phyloP scores from a whole-genome alignment of 2,113 vertebrate genomes.

The Terrapene triunguis region DNA sequence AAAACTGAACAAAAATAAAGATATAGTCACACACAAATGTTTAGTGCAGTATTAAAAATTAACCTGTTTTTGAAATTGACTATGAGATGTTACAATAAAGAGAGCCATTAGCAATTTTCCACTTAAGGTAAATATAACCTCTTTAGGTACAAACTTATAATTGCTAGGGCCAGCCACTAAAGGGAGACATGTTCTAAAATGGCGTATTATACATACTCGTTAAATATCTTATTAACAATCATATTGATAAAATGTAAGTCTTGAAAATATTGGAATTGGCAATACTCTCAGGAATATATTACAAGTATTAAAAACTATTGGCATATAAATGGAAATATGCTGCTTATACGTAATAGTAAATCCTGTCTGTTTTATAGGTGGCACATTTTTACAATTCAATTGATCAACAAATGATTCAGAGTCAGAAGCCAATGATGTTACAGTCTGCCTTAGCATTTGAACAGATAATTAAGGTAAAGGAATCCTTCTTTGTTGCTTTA shows the following conservation, averaged over 20 bases:
- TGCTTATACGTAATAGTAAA: background rate
- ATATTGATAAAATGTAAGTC: background rate
- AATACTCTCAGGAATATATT: background rate
- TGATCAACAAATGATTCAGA: conserved; percentile 98
- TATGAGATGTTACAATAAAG: background rate
- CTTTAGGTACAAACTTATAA: background rate
- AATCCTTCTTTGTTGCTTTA: background rate
- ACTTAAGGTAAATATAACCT: background rate
- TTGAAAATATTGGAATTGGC: background rate
- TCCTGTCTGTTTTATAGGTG: conserved; percentile 83
- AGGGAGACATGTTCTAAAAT: background rate
- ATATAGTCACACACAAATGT: background rate
- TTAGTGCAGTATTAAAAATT: background rate
- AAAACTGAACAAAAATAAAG: conserved; percentile 5
- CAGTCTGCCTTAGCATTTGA: conserved; percentile 95
- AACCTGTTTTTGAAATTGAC: background rate
- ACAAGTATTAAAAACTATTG: background rate
- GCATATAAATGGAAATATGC: background rate
- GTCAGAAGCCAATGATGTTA: conserved; percentile 98
- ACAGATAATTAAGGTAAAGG: conserved; percentile 94
- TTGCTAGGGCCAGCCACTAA: background rate
- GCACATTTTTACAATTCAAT: conserved; percentile 99
- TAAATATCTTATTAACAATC: background rate
- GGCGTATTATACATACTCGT: background rate
- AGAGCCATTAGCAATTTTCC: background rate